A percentile compares a stretch with the other conserved stretches of the same genome.
Conservation (phyloP, 2,888 invertebrate species). For the Eurois occulta region DNA sequence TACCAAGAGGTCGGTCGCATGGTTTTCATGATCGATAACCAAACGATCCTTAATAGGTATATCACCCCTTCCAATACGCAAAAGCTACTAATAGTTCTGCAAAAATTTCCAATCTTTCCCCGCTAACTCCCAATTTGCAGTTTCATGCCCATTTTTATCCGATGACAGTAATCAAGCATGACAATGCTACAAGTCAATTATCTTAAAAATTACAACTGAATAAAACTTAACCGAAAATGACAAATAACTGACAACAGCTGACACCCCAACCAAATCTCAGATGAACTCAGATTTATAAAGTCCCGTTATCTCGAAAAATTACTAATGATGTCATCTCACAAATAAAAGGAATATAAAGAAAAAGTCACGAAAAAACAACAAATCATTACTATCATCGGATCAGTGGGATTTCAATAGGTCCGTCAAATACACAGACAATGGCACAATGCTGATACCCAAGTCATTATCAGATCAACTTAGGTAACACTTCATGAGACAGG, state of each 20-base stretch:
- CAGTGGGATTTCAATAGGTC: slow-evolving; percentile 70
- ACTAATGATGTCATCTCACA: slow-evolving; percentile 70
- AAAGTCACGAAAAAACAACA: slow-evolving; percentile 69
- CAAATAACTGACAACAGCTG: slow-evolving; percentile 57
- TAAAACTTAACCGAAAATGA: slow-evolving; percentile 10
- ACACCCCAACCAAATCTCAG: slow-evolving; percentile 41
- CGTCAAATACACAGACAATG: slow-evolving; percentile 73
- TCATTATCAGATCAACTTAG: slow-evolving; percentile 78
- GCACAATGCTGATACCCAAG: slow-evolving; percentile 71
- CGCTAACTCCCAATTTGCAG: background rate
- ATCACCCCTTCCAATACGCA: no score
- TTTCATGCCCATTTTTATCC: background rate
- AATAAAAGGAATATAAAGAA: slow-evolving; percentile 62
- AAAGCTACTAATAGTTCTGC: background rate
- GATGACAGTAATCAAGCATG: background rate
- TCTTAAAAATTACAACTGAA: slow-evolving; percentile 7
- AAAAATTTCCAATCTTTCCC: background rate
- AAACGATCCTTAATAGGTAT: background rate
- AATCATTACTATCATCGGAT: slow-evolving; percentile 71
- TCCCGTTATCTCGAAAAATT: slow-evolving; percentile 58
- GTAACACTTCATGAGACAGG: slow-evolving; percentile 71
- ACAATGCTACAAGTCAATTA: background rate
- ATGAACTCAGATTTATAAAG: slow-evolving; percentile 53
- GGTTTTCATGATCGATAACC: background rate
- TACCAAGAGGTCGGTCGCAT: background rate